Evolutionary conservation across 2,797 vertebrate species (phyloP).

Genomic region (Sternarchorhynchus goeldii): DNA sequence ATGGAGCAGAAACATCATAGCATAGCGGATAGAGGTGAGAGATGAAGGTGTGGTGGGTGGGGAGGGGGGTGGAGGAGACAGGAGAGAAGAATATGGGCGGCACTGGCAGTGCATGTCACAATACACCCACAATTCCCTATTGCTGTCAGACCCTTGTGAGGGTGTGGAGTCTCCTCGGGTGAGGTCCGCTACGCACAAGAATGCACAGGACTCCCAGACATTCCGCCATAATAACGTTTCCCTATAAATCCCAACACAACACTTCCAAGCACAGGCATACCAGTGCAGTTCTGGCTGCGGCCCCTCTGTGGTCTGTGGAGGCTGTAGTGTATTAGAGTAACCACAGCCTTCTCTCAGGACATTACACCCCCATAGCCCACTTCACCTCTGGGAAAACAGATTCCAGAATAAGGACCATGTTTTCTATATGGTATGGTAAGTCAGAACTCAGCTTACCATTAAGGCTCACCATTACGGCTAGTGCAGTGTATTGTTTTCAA

Average conservation of each 20-base stretch:
- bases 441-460: not conserved
- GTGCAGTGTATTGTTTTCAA: not conserved
- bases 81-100: no score
- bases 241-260: not conserved
- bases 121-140: slow-evolving; percentile 8
- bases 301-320: not conserved
- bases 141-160: not conserved
- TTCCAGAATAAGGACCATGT: not conserved
- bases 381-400: slow-evolving; percentile 10
- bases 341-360: slow-evolving; percentile 1
- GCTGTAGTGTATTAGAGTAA: slow-evolving; percentile 15
- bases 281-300: not conserved
- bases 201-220: slow-evolving; percentile 9
- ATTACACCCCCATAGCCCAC: not conserved
- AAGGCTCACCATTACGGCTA: not conserved
- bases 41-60: no score
- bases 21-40: no score
- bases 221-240: not conserved
- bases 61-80: no score
- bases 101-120: not conserved
- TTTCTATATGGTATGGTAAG: not conserved
- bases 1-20: no score
- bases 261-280: not conserved
- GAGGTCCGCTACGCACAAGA: not conserved
- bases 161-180: not conserved